Evolutionary conservation across 2,888 invertebrate species (phyloP).

Genomic region (Diabrotica balteata): DNA sequence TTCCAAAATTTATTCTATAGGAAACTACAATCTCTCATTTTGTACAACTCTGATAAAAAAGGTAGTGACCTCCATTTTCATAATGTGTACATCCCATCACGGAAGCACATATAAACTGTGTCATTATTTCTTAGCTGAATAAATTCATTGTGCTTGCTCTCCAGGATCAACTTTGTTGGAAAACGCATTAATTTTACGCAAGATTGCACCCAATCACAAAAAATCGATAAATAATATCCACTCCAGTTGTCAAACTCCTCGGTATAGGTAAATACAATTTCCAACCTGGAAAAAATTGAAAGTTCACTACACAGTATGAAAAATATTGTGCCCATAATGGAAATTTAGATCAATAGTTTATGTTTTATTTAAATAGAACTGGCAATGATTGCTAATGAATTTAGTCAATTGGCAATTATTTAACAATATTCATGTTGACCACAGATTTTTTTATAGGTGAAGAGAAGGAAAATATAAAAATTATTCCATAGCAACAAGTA

Average conservation of each 20-base stretch:
- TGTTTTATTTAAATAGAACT: conserved; percentile 1
- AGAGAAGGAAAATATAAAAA: too few species aligned
- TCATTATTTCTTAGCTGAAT: conserved; percentile 14
- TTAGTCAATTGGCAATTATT: not conserved
- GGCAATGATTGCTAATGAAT: not conserved
- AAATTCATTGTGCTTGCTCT: conserved; percentile 16
- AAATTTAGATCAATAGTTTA: conserved; percentile 19
- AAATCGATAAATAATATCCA: conserved; percentile 33
- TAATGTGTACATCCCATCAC: not conserved
- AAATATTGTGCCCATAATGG: conserved; percentile 11
- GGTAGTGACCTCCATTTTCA: too few species aligned
- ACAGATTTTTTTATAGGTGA: too few species aligned
- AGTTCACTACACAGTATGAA: conserved; percentile 12
- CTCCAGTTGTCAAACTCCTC: conserved; percentile 29
- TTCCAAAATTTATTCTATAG: too few species aligned
- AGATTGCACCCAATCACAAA: conserved; percentile 31
- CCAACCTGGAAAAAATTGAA: conserved; percentile 11
- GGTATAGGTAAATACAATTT: conserved; percentile 24
- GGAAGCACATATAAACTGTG: conserved; percentile 8
- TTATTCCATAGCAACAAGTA: too few species aligned
- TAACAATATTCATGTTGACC: not conserved
- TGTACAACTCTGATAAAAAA: too few species aligned
- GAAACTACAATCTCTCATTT: too few species aligned
- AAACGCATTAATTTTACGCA: conserved; percentile 32
- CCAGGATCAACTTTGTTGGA: conserved; percentile 24